A percentile compares a stretch with the other conserved stretches of the same genome.
Conservation (phyloP, 1,140 invertebrate genomes). For the Atta cephalotes region DNA sequence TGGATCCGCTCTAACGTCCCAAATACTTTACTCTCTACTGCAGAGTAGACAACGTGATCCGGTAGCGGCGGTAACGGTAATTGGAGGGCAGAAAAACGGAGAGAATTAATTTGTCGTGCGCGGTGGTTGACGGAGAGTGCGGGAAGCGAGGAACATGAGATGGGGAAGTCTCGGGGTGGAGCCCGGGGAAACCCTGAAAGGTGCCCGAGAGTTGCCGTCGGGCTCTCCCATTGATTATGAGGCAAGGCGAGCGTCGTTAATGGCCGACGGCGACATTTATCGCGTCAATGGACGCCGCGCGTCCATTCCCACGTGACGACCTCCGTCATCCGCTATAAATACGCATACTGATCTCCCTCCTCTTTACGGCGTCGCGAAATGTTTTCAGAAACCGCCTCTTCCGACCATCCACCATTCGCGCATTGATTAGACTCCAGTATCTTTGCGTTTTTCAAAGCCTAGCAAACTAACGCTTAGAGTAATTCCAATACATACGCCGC, state of each 20-base stretch:
- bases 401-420: not conserved
- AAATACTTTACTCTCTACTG: slow-evolving; percentile 25
- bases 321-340: slow-evolving; percentile 74
- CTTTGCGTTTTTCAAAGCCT: not conserved
- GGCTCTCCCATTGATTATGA: slow-evolving; percentile 76
- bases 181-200: slow-evolving; percentile 30
- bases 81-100: slow-evolving; percentile 76
- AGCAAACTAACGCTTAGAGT: not conserved
- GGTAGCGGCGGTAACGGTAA: slow-evolving; percentile 71
- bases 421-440: slow-evolving; percentile 9
- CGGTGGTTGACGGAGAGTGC: slow-evolving; percentile 41
- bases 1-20: slow-evolving; percentile 50
- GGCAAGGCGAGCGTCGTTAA: slow-evolving; percentile 76
- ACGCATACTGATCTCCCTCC: slow-evolving; percentile 47
- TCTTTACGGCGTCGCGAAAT: slow-evolving; percentile 46
- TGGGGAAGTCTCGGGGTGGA: slow-evolving; percentile 10
- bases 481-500: too few species aligned
- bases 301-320: slow-evolving; percentile 75
- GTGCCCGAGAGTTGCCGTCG: slow-evolving; percentile 36
- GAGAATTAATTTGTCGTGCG: slow-evolving; percentile 72
- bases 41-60: slow-evolving; percentile 67
- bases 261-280: slow-evolving; percentile 77
- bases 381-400: slow-evolving; percentile 65
- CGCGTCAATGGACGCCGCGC: slow-evolving; percentile 74
- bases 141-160: slow-evolving; percentile 26